Base-by-base conservation (phyloP, 2,113 vertebrate species). In the Fregata magnificens region DNA sequence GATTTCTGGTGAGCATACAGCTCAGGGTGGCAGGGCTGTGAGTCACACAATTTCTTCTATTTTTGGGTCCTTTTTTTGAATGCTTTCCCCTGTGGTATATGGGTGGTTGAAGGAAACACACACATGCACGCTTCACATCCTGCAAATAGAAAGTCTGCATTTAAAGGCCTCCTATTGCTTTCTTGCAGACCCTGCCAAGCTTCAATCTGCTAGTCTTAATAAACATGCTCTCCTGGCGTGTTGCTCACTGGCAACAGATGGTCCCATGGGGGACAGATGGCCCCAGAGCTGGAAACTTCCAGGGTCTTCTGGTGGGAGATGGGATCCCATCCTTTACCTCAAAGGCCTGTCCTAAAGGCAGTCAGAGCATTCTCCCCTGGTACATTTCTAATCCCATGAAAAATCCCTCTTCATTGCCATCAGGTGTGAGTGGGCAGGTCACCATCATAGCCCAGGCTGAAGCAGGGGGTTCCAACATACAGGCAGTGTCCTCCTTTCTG, bases 131-230 rank as follows among this genome's bases (percentile, higher is more conserved):
- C 83, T 96, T 96, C 77, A 66, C 62, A 69, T 45, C 11, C 73
- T 95, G 49, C 79, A 97, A 97, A 97, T 93, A 96, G 93, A 92
- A 95, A 93, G 77, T 80, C 92, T 97, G 82, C 77, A 61, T 92
- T 93, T 95, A 91, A 93, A 94, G 82, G 73, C 85, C 77, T 93
- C 77, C 90, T 87, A n/a, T 91, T 94, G 80, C 87, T 95, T 97
- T 96, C 89, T 96, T 65, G 78, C 67, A 89, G 81, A 76, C 74
- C 38, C 67, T 93, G 91, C 88, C 91, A 93, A 95, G 88, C 80
- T 95, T 95, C 95, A 95, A 47, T 93, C 85, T 96, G 93, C 87
- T 93, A 89, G 66, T 93, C 87, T 83, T 86, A 93, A 82, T 95
- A 94, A 97, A 96, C 88, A 94, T 11, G 3, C 11, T 93, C 49